Percentiles rank a stretch among this genome's conserved stretches.
These are phyloP conservation scores for Pseudocheirus occidentalis DNA, from an alignment of 2,797 vertebrate species.

Conservation along the genomic window DNA sequence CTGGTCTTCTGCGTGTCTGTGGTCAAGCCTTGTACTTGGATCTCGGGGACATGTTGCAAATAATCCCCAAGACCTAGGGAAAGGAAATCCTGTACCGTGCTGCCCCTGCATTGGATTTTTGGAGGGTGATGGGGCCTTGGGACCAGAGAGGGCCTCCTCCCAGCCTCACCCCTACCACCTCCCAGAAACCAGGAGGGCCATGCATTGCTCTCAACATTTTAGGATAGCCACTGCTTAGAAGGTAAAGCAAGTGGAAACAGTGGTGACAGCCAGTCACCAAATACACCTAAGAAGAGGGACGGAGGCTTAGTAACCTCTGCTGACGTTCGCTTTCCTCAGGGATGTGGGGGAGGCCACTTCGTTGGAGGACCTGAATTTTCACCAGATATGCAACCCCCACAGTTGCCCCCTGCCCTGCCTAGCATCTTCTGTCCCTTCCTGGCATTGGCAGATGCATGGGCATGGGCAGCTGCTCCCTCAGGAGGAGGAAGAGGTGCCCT, in stretches of 20 bases:
- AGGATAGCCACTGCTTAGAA: not conserved
- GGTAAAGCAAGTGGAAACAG: no score
- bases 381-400: no score
- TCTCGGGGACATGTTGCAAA: not conserved
- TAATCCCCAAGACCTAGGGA: not conserved
- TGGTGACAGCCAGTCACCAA: not conserved
- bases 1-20: no score
- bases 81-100: not conserved
- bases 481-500: not conserved
- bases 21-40: no score
- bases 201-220: not conserved
- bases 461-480: not conserved
- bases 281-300: no score
- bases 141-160: no score
- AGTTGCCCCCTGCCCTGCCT: not conserved
- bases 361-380: not conserved
- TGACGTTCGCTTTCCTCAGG: not conserved
- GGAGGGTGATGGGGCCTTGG: no score
- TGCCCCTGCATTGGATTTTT: no score
- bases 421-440: not conserved
- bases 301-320: no score
- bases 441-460: not conserved
- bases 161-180: not conserved
- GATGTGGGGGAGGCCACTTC: not conserved
- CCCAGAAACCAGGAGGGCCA: not conserved